Evolutionary conservation across 2,113 vertebrate species (phyloP).

Genomic region (Clarias magur): DNA sequence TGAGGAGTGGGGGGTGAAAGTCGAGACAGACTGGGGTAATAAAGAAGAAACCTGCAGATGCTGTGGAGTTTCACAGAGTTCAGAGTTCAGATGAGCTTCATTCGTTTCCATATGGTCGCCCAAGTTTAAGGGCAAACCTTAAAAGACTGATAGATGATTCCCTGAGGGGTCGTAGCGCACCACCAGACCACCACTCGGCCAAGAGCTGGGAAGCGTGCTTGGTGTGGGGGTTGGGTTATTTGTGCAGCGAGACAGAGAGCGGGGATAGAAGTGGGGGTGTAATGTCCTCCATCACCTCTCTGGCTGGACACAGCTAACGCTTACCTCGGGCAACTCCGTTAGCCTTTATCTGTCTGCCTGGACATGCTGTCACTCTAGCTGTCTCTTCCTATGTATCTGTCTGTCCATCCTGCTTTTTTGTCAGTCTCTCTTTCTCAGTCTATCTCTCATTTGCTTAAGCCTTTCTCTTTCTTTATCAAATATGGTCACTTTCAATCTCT

Average conservation of each 20-base stretch:
- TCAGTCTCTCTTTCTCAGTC: neutral
- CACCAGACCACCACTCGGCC: constrained; percentile 29
- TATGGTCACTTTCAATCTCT: neutral
- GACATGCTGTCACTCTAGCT: constrained; percentile 23
- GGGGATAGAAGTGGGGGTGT: constrained; percentile 21
- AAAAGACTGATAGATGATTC: constrained; percentile 55
- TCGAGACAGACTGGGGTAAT: constrained; percentile 24
- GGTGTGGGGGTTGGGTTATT: constrained; percentile 16
- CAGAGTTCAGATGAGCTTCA: constrained; percentile 42
- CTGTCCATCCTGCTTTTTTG: neutral
- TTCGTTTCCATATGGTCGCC: constrained; percentile 53
- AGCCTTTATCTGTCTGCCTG: constrained; percentile 41
- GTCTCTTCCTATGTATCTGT: constrained; percentile 9
- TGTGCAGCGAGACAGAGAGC: constrained; percentile 3
- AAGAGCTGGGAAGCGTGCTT: neutral
- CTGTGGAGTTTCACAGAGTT: constrained; percentile 42
- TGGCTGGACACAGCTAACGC: constrained; percentile 29
- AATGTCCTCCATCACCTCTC: constrained; percentile 55
- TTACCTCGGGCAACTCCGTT: constrained; percentile 31
- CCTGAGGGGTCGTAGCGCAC: constrained; percentile 14
- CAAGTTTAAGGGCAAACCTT: constrained; percentile 56
- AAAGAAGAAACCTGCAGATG: constrained; percentile 46
- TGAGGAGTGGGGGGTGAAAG: neutral
- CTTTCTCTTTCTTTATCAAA: neutral
- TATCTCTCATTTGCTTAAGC: neutral